Evolutionary conservation across 2,888 invertebrate genomes (phyloP).

Genomic region (Cephonodes hylas): DNA sequence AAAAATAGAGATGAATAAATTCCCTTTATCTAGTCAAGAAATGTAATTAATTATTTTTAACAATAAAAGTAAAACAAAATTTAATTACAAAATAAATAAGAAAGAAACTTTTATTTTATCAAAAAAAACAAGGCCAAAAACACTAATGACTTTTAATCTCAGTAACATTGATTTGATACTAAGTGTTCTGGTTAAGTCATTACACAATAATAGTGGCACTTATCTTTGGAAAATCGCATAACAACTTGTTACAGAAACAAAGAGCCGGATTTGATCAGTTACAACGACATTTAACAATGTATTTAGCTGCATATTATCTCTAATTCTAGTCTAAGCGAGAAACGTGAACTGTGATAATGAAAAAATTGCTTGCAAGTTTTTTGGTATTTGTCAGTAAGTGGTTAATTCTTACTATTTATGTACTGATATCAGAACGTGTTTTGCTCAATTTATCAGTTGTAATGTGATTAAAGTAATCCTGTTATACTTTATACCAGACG

Average conservation of each 20-base stretch:
- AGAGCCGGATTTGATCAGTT: constrained; percentile 42
- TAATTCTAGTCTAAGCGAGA: constrained; percentile 8
- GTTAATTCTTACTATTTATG: too few species aligned
- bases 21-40: background rate
- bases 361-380: background rate
- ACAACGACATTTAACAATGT: constrained; percentile 34
- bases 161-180: constrained; percentile 32
- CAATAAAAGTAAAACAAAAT: background rate
- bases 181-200: constrained; percentile 34
- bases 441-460: too few species aligned
- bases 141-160: constrained; percentile 17
- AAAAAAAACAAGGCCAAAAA: constrained; percentile 29
- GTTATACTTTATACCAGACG: too few species aligned
- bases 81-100: background rate
- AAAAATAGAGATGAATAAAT: background rate
- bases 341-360: constrained; percentile 5
- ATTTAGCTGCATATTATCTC: constrained; percentile 22
- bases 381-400: background rate
- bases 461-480: too few species aligned
- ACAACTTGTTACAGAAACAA: constrained; percentile 38
- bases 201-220: constrained; percentile 35
- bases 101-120: constrained; percentile 12
- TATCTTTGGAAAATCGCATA: constrained; percentile 44
- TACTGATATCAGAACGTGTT: too few species aligned
- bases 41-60: background rate